phyloP scores from a whole-genome alignment of 1,140 invertebrate genomes.

The Leptopilina clavipes region DNA sequence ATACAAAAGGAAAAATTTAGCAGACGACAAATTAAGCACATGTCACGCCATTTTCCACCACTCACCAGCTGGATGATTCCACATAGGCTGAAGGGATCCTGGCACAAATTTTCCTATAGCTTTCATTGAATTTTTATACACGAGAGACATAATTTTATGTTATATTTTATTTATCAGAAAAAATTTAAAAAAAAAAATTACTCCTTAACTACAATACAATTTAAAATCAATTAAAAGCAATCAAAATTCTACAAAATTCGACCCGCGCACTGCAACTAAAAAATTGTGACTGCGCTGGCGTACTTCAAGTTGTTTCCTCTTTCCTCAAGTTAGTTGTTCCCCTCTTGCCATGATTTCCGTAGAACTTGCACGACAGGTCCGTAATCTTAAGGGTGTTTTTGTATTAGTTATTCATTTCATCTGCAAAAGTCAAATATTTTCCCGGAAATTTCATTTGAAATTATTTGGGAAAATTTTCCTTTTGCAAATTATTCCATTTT shows the following conservation, averaged over 20 bases:
- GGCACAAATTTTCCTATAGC: slow-evolving; percentile 86
- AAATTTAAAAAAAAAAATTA: slow-evolving; percentile 20
- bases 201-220: slow-evolving; percentile 40
- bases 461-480: too few relatives aligned
- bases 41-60: slow-evolving; percentile 42
- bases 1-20: slow-evolving; percentile 39
- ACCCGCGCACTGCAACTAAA: slow-evolving; percentile 57
- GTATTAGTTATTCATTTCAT: too few relatives aligned
- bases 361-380: not conserved
- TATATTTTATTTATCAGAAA: slow-evolving; percentile 19
- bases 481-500: too few relatives aligned
- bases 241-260: slow-evolving; percentile 42
- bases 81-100: slow-evolving; percentile 85
- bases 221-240: not conserved
- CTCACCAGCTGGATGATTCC: slow-evolving; percentile 93
- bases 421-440: too few relatives aligned
- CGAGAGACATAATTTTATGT: slow-evolving; percentile 65
- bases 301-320: slow-evolving; percentile 46
- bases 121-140: slow-evolving; percentile 82
- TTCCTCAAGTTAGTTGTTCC: slow-evolving; percentile 33
- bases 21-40: slow-evolving; percentile 35
- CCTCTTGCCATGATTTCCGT: slow-evolving; percentile 42
- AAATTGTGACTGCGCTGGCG: slow-evolving; percentile 58
- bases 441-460: too few relatives aligned
- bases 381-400: not conserved